Conservation (phyloP, 1,140 invertebrate species). For the Tetragnatha versicolor region DNA sequence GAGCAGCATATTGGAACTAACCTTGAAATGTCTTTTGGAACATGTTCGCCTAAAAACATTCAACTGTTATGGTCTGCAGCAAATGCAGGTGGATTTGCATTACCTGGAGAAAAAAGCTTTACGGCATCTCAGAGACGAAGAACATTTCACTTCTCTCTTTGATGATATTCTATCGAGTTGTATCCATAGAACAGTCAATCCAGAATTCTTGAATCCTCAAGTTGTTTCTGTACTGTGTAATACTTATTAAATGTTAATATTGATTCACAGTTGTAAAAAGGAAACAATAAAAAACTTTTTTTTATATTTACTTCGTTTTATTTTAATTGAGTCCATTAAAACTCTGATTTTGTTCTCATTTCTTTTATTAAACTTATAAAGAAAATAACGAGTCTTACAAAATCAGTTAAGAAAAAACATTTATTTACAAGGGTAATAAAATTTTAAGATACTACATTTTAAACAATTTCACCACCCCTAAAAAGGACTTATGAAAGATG, state of each 20-base stretch:
- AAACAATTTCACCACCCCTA: too few species aligned
- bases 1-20: background rate
- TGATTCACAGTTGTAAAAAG: too few species aligned
- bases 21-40: slow-evolving; percentile 22
- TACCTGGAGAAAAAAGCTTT: background rate
- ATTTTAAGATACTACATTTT: too few species aligned
- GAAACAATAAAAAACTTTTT: too few species aligned
- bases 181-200: background rate
- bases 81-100: slow-evolving; percentile 14
- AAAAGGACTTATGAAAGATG: too few species aligned
- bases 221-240: slow-evolving; percentile 9
- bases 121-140: background rate
- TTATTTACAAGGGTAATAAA: too few species aligned
- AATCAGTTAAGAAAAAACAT: too few species aligned
- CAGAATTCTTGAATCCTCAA: slow-evolving; percentile 11
- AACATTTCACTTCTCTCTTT: background rate
- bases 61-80: slow-evolving; percentile 29
- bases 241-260: background rate
- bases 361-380: too few species aligned
- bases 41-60: background rate
- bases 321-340: too few species aligned
- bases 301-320: too few species aligned
- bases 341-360: too few species aligned
- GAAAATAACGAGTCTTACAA: too few species aligned
- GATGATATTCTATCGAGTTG: slow-evolving; percentile 31